These are phyloP conservation scores for Scaptomyza pallida DNA, from an alignment of 1,140 invertebrate genomes.

Conservation along the genomic window DNA sequence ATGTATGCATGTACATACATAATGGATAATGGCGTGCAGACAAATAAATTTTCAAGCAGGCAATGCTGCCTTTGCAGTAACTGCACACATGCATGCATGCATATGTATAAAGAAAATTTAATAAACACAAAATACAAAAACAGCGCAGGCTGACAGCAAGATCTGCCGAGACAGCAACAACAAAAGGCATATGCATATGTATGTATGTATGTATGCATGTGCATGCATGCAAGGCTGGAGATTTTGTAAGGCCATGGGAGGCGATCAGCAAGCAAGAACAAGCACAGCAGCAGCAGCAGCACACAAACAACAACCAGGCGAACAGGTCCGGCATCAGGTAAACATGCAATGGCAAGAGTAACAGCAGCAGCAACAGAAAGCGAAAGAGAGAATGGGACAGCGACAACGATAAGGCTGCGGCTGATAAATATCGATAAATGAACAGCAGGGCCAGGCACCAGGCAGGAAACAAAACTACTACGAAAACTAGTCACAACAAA, in stretches of 20 bases:
- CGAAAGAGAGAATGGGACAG: constrained; percentile 7
- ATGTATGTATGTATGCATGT: not conserved
- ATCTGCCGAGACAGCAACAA: constrained; percentile 33
- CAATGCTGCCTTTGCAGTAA: constrained; percentile 43
- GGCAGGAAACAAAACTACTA: constrained; percentile 29
- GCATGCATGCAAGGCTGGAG: constrained; percentile 31
- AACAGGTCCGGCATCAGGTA: constrained; percentile 54
- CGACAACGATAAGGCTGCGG: constrained; percentile 47
- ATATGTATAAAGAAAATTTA: constrained; percentile 64
- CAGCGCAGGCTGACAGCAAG: constrained; percentile 34
- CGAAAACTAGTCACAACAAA: constrained; percentile 51
- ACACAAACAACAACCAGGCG: constrained; percentile 41
- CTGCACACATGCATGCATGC: constrained; percentile 17
- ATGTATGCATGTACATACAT: constrained; percentile 27
- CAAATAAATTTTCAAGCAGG: constrained; percentile 74
- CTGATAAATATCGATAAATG: constrained; percentile 74
- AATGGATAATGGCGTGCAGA: constrained; percentile 72
- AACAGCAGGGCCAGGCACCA: constrained; percentile 27
- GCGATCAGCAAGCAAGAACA: constrained; percentile 54
- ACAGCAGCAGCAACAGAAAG: constrained; percentile 45
- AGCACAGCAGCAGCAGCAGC: constrained; percentile 12
- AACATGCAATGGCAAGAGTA: constrained; percentile 32
- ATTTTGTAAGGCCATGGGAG: constrained; percentile 63
- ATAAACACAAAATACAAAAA: constrained; percentile 68
- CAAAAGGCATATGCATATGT: constrained; percentile 20